phyloP scores from a whole-genome alignment of 2,113 vertebrate species.

The Strix uralensis region DNA sequence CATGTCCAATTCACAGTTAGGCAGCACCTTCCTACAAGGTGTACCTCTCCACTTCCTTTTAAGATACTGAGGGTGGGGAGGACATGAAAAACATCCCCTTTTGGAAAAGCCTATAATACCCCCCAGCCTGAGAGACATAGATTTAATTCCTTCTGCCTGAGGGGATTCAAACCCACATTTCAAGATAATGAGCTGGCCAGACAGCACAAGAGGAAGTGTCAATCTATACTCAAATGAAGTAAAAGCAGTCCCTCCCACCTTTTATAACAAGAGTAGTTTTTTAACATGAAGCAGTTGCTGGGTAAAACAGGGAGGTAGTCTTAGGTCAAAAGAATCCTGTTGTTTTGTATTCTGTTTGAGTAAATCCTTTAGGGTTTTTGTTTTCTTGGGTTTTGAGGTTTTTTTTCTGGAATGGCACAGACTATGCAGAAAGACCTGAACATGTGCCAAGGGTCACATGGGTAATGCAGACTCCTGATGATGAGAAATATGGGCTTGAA shows the following conservation, averaged over 20 bases:
- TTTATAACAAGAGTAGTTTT: background rate
- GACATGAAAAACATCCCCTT: background rate
- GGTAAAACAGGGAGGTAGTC: background rate
- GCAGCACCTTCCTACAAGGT: background rate
- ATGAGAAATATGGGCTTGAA: background rate
- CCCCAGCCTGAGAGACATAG: background rate
- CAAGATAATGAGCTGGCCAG: background rate
- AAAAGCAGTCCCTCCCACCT: background rate
- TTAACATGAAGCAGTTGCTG: background rate
- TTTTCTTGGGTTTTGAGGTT: background rate
- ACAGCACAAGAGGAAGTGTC: background rate
- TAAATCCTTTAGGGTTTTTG: background rate
- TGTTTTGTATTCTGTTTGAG: background rate
- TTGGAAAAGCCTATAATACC: background rate
- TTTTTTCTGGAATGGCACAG: background rate
- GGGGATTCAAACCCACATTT: background rate
- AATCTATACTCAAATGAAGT: background rate
- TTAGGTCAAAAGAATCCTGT: background rate
- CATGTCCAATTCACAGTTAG: accelerated
- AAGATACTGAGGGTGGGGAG: background rate
- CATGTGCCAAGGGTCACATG: background rate
- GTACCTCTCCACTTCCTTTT: background rate
- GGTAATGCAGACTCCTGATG: background rate
- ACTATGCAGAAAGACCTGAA: background rate
- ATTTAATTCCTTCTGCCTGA: background rate